Evolutionary conservation across 1,140 invertebrate genomes (phyloP), one percentile per base, ranked within the genome.

Genomic region (Cyclargus thomasi): DNA sequence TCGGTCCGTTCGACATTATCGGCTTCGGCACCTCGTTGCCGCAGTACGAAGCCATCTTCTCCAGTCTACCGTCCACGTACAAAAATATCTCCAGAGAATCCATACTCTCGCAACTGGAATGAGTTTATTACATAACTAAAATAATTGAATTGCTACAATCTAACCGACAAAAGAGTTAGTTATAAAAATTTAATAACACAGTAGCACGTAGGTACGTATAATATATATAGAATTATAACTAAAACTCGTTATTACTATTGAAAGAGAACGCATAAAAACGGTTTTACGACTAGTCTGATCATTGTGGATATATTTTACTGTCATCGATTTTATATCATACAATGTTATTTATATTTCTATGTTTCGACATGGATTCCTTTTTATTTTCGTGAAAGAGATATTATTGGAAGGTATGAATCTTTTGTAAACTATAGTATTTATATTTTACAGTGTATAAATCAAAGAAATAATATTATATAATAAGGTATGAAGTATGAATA

Each of bases 1-100:
- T 92, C 59, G 95, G 94, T 69, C 96, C 96, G 81, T 95, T 97
- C 62, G 97, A 98, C 97, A 98, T 98, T 70, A 98, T 91, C 67
- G 96, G 95, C 73, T 94, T 94, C 0, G 96, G 96, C 67, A 94
- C 81, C 68, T 93, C 94, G 22, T 92, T 93, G 0, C 96, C 97
- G 84, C 97, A 98, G 78, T 96, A 95, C 16, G 94, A 94, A 76
- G 96, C 95, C 78, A 97, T 94, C 88, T 95, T 94, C 78, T 95
- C 95, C 84, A 94, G 93, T 78, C 95, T 92, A 16, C 95, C 95
- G 70, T 96, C 94, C 74, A 95, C 95, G 70, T 94, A 93, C 29
- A 97, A 94, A 88, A 93, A 96, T 57, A 95, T 95, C 72, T 95
- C 93, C 67, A 97, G 86, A 1, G 94, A 93, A 85, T 97, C 96